Conservation (phyloP, 2,888 invertebrate genomes). For the Conops quadrifasciatus region DNA sequence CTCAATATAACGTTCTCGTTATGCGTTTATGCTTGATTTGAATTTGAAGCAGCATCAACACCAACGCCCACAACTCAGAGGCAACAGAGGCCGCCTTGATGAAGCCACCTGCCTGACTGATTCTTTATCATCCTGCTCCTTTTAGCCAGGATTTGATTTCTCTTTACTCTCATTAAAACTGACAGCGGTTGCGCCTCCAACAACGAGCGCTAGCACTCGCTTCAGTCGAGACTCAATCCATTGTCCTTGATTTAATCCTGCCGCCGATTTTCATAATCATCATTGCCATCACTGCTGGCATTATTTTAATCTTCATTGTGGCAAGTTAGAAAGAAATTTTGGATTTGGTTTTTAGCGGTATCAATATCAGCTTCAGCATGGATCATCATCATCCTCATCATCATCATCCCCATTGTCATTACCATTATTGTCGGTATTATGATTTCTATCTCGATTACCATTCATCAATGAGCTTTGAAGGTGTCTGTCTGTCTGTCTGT, state of each 20-base stretch:
- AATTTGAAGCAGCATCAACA: slow-evolving; percentile 18
- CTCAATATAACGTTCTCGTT: slow-evolving; percentile 11
- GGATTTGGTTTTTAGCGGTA: neutral
- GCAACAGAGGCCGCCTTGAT: too few species aligned
- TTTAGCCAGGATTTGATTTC: neutral
- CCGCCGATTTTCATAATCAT: slow-evolving; percentile 16
- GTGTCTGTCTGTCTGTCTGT: slow-evolving; percentile 27
- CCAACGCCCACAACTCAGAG: neutral
- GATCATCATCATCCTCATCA: neutral
- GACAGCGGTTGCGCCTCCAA: neutral
- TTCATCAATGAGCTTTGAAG: slow-evolving; percentile 24
- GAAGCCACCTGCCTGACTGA: neutral
- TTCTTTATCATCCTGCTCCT: neutral
- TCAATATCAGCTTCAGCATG: too few species aligned
- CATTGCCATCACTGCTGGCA: neutral
- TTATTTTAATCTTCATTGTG: neutral
- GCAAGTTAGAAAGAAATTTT: neutral
- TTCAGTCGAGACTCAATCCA: neutral
- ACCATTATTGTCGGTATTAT: neutral
- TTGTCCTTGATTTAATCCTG: slow-evolving; percentile 20
- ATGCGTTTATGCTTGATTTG: slow-evolving; percentile 28
- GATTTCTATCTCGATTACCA: too few species aligned
- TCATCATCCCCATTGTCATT: neutral
- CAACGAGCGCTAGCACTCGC: neutral
- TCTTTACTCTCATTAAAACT: neutral